These are phyloP conservation scores for Selenia dentaria DNA, from an alignment of 2,888 invertebrate genomes.

Conservation along the genomic window DNA sequence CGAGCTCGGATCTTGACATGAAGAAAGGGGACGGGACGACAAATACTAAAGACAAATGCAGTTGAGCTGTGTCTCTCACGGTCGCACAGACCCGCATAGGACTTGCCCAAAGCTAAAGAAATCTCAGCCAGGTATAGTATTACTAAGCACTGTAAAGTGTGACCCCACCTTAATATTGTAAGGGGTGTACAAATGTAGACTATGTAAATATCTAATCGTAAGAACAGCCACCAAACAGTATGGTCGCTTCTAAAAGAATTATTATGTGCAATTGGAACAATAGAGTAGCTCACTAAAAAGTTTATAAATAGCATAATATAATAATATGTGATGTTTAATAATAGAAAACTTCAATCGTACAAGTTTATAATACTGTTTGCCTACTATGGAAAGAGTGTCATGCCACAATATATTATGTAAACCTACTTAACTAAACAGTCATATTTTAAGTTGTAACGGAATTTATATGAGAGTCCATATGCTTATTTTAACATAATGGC, in stretches of 20 bases:
- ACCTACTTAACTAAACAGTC: too few species aligned
- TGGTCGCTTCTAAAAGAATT: not conserved
- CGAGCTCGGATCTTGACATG: slow-evolving; percentile 53
- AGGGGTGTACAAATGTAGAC: slow-evolving; percentile 53
- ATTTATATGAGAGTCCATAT: too few species aligned
- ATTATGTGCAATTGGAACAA: too few species aligned
- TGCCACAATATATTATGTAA: not conserved
- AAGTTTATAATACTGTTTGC: not conserved
- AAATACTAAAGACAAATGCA: slow-evolving; percentile 60
- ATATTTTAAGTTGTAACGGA: too few species aligned
- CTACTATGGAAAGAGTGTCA: not conserved
- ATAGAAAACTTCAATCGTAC: too few species aligned
- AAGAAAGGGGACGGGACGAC: slow-evolving; percentile 51
- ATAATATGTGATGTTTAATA: too few species aligned
- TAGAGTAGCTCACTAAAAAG: too few species aligned
- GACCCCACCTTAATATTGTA: slow-evolving; percentile 53
- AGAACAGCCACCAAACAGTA: slow-evolving; percentile 8
- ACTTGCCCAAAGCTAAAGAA: slow-evolving; percentile 78
- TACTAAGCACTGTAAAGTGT: slow-evolving; percentile 66
- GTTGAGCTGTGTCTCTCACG: slow-evolving; percentile 67
- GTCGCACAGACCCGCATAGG: slow-evolving; percentile 57
- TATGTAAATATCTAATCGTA: slow-evolving; percentile 26
- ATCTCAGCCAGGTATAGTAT: slow-evolving; percentile 77
- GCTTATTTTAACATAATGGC: too few species aligned
- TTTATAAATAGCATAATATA: too few species aligned